Evolutionary conservation across 2,797 vertebrate species (phyloP), one percentile per base, ranked within the genome.

Genomic region (Myripristis murdjan): DNA sequence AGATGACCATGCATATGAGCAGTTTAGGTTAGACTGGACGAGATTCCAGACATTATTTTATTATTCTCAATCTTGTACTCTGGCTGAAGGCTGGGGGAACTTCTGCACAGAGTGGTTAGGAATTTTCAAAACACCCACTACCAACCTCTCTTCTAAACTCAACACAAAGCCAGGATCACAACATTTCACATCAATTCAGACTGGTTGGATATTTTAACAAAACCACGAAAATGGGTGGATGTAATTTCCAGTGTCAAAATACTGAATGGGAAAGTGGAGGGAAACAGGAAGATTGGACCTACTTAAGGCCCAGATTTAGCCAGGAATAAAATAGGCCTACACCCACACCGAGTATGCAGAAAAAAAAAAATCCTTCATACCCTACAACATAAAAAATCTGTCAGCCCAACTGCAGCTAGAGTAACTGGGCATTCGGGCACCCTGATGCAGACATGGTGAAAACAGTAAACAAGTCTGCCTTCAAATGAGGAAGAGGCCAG

Each of bases 381-480:
- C 61, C 70, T 60, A 70, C 84, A 84, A 84, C n/a, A 64, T 37
- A 1, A 65, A 28, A 64, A 71, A 70, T 66, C 39, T 41, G 61
- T 78, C 48, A 64, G 28, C n/a, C 58, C 46, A 56, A 82, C 59
- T 70, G 69, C 72, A 67, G 59, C 73, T 56, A 18, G 12, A 85
- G 77, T 78, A 90, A 78, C 72, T 53, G 23, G 73, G 77, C 85
- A 92, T 93, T 92, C 87, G 92, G 89, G 61, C 70, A 55, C 33
- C 47, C 60, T 82, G 76, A 90, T 78, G 83, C 75, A 89, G 79
- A 84, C 37, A 49, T 6, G 28, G 28, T 31, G 7, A 31, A 31
- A 72, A 81, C 81, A 80, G 82, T 73, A 79, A 75, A 84, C 83
- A 87, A 79, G 65, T 66, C 82, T 58, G 53, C 69, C 60, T 43